Base-by-base conservation (phyloP, 2,888 invertebrate species). In the Sinopyrophorus schimmeli region DNA sequence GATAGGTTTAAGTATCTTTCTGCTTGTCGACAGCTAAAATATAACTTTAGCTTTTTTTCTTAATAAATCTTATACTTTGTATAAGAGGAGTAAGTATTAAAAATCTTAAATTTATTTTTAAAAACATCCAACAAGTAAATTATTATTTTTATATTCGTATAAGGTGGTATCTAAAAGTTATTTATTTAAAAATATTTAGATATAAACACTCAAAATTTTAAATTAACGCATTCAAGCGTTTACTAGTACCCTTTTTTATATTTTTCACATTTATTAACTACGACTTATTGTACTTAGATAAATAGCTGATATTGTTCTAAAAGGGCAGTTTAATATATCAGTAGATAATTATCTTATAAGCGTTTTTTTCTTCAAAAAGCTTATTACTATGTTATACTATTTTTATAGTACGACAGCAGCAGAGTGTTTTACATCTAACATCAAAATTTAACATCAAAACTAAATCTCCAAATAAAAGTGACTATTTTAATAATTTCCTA, bases 241-340 rank as follows among this genome's bases (percentile, higher is more conserved):
- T 24, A 12, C 31, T 31, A 34, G 32, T 38, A 49, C 43, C 42
- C 39, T 49, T 48, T n/a, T n/a, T n/a, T 34, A 48, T 28, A 40
- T 39, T 49, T 32, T 49, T 32, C 38, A 49, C 43, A 49, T 39
- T 39, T 35, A 24, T 24, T 35, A n/a, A n/a, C n/a, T n/a, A n/a
- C n/a, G 24, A 30, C 39, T 57, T 56, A 55, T 58, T 57, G 54
- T 60, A 58, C 53, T 57, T 52, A 59, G 55, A 51, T 56, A 51
- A 43, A 55, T 41, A 53, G 47, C 50, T 55, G 54, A 59, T 62
- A 61, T 60, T 61, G 58, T 57, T 60, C 60, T 60, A 61, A 55
- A 49, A 42, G 50, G 61, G 63, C 60, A 60, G 61, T 61, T 60
- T 54, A 51, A 47, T 47, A 43, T 44, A 50, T 43, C 38, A 34